These are phyloP conservation scores for Sycophila texana DNA, from an alignment of 2,888 invertebrate species.

Conservation along the genomic window DNA sequence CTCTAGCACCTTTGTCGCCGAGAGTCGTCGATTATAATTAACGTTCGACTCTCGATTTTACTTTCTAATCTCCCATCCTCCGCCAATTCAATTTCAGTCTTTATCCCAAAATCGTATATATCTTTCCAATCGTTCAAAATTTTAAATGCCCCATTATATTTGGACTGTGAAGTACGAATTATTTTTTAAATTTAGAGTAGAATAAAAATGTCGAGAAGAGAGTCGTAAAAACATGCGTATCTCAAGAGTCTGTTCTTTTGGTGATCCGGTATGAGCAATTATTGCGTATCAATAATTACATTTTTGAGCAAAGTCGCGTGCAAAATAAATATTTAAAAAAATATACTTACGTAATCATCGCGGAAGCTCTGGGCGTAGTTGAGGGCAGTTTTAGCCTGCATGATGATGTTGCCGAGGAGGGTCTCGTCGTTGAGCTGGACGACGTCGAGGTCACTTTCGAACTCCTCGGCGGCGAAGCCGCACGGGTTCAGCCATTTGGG, in stretches of 20 bases:
- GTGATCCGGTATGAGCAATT: too few species aligned
- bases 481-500: conserved; percentile 79
- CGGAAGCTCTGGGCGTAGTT: conserved; percentile 74
- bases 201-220: too few species aligned
- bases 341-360: conserved; percentile 77
- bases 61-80: conserved; percentile 24
- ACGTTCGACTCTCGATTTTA: conserved; percentile 3
- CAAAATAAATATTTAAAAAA: background rate
- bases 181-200: too few species aligned
- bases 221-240: too few species aligned
- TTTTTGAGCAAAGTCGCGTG: background rate
- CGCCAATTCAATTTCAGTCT: background rate
- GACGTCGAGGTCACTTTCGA: conserved; percentile 68
- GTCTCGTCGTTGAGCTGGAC: conserved; percentile 71
- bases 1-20: conserved; percentile 10
- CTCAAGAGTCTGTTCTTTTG: too few species aligned
- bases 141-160: too few species aligned
- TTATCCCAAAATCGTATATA: too few species aligned
- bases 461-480: conserved; percentile 72
- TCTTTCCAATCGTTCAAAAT: too few species aligned
- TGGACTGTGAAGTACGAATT: too few species aligned
- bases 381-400: conserved; percentile 75
- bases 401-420: conserved; percentile 74
- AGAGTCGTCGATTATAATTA: conserved; percentile 32
- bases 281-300: too few species aligned